Conservation (phyloP, 2,113 vertebrate species). For the Malurus alboscapulatus region DNA sequence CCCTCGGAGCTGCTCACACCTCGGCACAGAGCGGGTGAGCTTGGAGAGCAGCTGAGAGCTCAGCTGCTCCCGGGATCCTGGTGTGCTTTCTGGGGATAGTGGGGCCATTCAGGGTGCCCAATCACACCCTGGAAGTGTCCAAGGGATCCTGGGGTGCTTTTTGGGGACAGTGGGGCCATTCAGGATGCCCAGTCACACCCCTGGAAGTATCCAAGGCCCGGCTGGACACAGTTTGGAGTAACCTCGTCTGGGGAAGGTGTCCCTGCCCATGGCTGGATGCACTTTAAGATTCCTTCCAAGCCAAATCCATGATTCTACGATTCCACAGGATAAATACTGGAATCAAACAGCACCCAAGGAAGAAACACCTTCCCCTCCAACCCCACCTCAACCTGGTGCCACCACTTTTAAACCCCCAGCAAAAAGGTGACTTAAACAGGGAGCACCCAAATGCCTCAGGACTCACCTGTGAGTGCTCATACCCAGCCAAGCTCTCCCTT, state of each 20-base stretch:
- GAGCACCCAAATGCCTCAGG: background rate
- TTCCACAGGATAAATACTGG: background rate
- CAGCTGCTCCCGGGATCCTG: fast-evolving
- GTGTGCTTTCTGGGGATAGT: no score
- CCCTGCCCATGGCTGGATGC: background rate
- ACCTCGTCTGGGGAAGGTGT: background rate
- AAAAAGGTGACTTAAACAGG: background rate
- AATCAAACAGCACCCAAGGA: background rate
- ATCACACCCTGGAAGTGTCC: no score
- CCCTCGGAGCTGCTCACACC: background rate
- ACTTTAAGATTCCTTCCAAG: background rate
- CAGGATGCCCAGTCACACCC: background rate
- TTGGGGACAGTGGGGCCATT: fast-evolving
- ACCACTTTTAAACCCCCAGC: background rate
- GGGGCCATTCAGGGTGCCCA: no score
- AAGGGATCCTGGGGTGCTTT: fast-evolving
- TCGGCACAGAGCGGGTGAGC: fast-evolving
- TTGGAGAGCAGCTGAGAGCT: background rate
- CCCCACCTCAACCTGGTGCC: background rate
- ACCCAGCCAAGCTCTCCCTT: constrained; percentile 80
- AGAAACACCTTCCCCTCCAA: background rate
- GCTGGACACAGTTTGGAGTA: background rate
- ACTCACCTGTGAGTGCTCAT: constrained; percentile 77
- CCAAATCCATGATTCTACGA: fast-evolving
- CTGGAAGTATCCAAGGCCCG: background rate